Evolutionary conservation across 1,140 invertebrate genomes (phyloP).

Genomic region (Trachymyrmex septentrionalis): DNA sequence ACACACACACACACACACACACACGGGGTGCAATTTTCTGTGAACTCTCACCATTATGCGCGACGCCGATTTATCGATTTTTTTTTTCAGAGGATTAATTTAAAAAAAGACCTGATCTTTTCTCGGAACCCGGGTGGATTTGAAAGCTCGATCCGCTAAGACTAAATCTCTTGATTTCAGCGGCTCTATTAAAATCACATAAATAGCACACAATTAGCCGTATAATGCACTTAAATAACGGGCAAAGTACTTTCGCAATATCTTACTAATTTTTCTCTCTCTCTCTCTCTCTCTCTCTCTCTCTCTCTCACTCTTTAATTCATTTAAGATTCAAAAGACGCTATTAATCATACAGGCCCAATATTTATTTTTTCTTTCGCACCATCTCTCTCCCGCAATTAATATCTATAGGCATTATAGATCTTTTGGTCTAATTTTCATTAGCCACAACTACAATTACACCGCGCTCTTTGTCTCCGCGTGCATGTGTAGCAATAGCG

Average conservation of each 20-base stretch:
- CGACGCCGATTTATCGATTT: constrained; percentile 13
- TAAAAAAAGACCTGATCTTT: no score
- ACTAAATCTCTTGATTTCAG: constrained; percentile 28
- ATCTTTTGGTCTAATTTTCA: constrained; percentile 20
- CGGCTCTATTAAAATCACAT: constrained; percentile 38
- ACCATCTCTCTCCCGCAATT: constrained; percentile 4
- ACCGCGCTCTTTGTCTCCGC: constrained; percentile 24
- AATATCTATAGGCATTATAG: constrained; percentile 15
- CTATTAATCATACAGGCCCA: constrained; percentile 26
- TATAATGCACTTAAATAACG: constrained; percentile 48
- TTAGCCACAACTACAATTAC: constrained; percentile 19
- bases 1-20: neutral
- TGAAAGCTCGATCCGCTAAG: constrained; percentile 34
- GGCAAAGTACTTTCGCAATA: constrained; percentile 40
- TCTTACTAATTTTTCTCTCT: constrained; percentile 8
- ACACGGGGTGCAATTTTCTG: constrained; percentile 17
- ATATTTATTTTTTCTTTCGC: neutral
- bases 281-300: neutral
- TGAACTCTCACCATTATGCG: neutral
- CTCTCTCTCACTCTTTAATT: constrained; percentile 29
- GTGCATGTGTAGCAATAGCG: constrained; percentile 22
- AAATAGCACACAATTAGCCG: constrained; percentile 46
- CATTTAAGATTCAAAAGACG: constrained; percentile 47
- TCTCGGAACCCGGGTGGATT: constrained; percentile 4
- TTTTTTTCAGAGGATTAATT: constrained; percentile 4